Conservation (phyloP, 2,113 vertebrate genomes). For the Oreotragus oreotragus region DNA sequence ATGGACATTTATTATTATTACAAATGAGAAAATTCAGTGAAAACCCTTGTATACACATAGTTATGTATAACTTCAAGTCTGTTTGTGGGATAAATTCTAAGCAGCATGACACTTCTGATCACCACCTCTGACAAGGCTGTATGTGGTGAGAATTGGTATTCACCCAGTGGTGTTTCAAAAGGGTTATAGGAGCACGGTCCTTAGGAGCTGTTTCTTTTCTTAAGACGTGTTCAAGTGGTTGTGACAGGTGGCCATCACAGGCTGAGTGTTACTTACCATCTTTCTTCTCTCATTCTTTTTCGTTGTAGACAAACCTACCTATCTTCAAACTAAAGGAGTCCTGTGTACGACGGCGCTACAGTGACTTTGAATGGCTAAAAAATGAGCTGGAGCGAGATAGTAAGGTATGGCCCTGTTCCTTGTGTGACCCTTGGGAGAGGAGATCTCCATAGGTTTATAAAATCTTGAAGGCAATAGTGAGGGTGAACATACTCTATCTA, state of each 20-base stretch:
- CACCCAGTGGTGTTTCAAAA: background rate
- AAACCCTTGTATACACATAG: background rate
- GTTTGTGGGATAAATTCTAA: constrained; percentile 36
- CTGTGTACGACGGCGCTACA: constrained; percentile 95
- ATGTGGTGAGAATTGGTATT: constrained; percentile 33
- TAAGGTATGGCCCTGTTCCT: constrained; percentile 84
- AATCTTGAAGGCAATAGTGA: background rate
- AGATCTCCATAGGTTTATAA: background rate
- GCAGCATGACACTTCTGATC: background rate
- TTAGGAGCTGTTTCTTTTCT: background rate
- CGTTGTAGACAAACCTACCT: constrained; percentile 93
- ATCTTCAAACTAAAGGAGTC: constrained; percentile 99
- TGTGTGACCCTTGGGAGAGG: background rate
- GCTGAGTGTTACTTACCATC: background rate
- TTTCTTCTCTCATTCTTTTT: constrained; percentile 41
- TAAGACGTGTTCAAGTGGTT: background rate
- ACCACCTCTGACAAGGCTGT: background rate
- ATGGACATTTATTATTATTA: constrained; percentile 14
- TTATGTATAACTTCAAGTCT: constrained; percentile 3
- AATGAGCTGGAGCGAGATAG: constrained; percentile 99
- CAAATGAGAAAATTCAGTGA: background rate
- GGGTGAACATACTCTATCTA: background rate
- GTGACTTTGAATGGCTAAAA: constrained; percentile 99
- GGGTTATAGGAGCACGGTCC: background rate
- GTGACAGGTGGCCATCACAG: background rate